Conservation (phyloP, 2,797 vertebrate genomes). For the Cryptoprocta ferox region DNA sequence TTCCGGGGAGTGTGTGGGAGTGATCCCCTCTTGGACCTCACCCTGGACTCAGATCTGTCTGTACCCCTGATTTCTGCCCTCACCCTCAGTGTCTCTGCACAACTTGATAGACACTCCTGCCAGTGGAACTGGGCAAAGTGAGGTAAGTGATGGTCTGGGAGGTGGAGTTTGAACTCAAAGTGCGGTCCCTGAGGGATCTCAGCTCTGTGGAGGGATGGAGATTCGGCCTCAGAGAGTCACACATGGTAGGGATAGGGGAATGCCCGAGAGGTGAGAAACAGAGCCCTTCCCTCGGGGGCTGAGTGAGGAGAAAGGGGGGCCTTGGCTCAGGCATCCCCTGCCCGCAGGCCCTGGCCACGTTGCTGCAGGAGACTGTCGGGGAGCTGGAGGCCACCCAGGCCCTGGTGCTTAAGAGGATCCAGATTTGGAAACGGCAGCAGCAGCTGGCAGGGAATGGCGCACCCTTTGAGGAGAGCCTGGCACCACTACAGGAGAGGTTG, state of each 20-base stretch:
- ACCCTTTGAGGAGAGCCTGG: conserved; percentile 91
- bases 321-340: background rate
- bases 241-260: background rate
- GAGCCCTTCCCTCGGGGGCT: background rate
- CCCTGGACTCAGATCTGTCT: background rate
- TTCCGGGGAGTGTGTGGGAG: background rate
- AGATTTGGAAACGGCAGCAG: conserved; percentile 94
- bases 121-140: conserved; percentile 64
- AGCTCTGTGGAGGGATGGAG: background rate
- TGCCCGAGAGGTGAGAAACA: background rate
- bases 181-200: background rate
- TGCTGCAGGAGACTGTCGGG: conserved; percentile 88
- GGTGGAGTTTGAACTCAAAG: background rate
- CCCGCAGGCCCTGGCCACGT: conserved; percentile 86
- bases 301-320: background rate
- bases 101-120: conserved; percentile 65
- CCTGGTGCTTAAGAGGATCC: conserved; percentile 90
- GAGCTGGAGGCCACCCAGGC: conserved; percentile 90
- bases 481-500: conserved; percentile 92
- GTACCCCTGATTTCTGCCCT: background rate
- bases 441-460: conserved; percentile 93
- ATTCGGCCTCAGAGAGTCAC: background rate
- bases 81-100: conserved; percentile 69
- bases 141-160: conserved; percentile 60
- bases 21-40: background rate